Conservation (phyloP, 2,113 vertebrate genomes). For the Centrocercus urophasianus region DNA sequence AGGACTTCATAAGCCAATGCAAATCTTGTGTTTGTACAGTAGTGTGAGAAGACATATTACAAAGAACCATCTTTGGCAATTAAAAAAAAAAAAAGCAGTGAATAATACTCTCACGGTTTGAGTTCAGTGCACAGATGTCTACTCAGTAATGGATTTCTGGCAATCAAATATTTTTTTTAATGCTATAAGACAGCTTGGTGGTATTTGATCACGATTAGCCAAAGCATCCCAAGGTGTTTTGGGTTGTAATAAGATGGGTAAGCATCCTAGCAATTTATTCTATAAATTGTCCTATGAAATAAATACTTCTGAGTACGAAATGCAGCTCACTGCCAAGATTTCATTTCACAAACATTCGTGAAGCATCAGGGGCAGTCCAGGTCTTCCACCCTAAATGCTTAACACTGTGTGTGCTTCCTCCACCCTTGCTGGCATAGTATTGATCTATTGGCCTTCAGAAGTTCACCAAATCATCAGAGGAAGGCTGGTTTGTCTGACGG, state of each 20-base stretch:
- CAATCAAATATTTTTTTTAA: slow-evolving; percentile 54
- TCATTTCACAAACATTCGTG: background rate
- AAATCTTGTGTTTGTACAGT: slow-evolving; percentile 21
- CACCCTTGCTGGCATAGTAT: background rate
- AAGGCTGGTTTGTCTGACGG: background rate
- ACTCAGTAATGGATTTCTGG: slow-evolving; percentile 38
- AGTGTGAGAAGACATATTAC: background rate
- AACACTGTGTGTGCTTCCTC: background rate
- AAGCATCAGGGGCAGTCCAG: background rate
- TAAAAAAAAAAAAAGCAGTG: background rate
- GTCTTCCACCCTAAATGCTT: background rate
- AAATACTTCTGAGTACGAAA: background rate
- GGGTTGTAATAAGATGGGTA: slow-evolving; percentile 33
- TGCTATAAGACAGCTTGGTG: slow-evolving; percentile 37
- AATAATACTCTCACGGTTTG: background rate
- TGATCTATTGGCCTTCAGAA: background rate
- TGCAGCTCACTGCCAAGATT: background rate
- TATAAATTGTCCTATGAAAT: background rate
- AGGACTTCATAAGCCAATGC: background rate
- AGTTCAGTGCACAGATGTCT: slow-evolving; percentile 41
- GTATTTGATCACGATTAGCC: slow-evolving; percentile 39
- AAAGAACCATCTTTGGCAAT: background rate
- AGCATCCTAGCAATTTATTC: slow-evolving; percentile 1
- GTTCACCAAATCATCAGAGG: background rate
- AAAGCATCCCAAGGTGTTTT: background rate